These are phyloP conservation scores for Procavia capensis DNA, from an alignment of 2,113 vertebrate genomes.

Conservation along the genomic window DNA sequence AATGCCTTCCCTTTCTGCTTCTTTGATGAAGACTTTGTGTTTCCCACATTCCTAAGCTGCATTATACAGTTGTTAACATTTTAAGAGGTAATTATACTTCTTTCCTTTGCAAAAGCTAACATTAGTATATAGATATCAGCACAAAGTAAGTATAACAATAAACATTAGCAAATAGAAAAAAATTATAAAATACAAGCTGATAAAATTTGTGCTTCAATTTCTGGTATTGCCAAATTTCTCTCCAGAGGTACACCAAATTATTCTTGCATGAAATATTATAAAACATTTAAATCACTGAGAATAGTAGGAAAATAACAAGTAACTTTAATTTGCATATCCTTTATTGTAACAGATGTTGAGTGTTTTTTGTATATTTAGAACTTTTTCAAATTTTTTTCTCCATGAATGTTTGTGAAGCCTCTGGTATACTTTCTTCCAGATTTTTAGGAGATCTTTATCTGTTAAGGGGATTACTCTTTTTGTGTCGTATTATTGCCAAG, in stretches of 20 bases:
- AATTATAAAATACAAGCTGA: neutral
- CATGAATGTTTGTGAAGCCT: neutral
- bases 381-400: neutral
- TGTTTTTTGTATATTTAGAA: neutral
- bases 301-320: neutral
- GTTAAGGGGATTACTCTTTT: neutral
- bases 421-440: neutral
- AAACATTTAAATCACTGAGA: neutral
- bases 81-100: neutral
- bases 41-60: neutral
- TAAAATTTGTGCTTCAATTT: neutral
- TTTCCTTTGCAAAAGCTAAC: slow-evolving; percentile 1
- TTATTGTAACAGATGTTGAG: neutral
- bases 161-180: neutral
- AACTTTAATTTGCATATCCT: no score
- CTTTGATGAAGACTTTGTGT: neutral
- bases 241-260: neutral
- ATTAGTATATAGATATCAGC: neutral
- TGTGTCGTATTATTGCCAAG: neutral
- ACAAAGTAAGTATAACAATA: neutral
- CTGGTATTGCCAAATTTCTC: neutral
- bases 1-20: neutral
- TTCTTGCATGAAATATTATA: neutral
- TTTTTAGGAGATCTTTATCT: no score
- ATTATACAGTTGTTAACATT: neutral